Evolutionary conservation across 2,797 vertebrate genomes (phyloP).

Genomic region (Pelochelys cantorii): DNA sequence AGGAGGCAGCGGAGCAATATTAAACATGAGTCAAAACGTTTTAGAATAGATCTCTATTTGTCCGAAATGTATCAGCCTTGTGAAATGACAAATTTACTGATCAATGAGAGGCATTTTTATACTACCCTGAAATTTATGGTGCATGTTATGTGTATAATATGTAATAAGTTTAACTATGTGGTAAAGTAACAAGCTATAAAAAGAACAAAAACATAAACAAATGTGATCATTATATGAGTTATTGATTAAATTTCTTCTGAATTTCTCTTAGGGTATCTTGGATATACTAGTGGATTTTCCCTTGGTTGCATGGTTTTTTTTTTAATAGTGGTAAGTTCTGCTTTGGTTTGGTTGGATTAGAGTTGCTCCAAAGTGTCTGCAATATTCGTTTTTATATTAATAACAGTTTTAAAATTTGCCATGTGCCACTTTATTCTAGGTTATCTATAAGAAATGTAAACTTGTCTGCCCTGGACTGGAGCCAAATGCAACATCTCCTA

Average conservation of each 20-base stretch:
- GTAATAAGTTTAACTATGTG: not conserved
- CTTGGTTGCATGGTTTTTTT: slow-evolving; percentile 98
- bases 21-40: not conserved
- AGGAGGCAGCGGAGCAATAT: not conserved
- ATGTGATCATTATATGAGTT: slow-evolving; percentile 9
- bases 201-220: not conserved
- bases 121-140: not conserved
- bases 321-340: slow-evolving; percentile 91
- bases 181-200: slow-evolving; percentile 11
- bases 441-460: slow-evolving; percentile 95
- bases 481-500: slow-evolving; percentile 73
- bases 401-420: slow-evolving; percentile 22
- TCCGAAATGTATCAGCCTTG: slow-evolving; percentile 5
- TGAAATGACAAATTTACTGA: not conserved
- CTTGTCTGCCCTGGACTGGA: slow-evolving; percentile 79
- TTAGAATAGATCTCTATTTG: slow-evolving; percentile 21
- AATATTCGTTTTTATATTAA: slow-evolving; percentile 10
- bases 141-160: not conserved
- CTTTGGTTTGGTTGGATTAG: slow-evolving; percentile 25
- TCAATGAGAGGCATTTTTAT: not conserved
- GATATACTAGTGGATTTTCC: slow-evolving; percentile 97
- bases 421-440: slow-evolving; percentile 79
- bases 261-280: slow-evolving; percentile 90
- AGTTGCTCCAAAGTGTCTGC: not conserved
- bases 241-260: slow-evolving; percentile 11